Evolutionary conservation across 2,888 invertebrate species (phyloP).

Genomic region (Eristalis pertinax): DNA sequence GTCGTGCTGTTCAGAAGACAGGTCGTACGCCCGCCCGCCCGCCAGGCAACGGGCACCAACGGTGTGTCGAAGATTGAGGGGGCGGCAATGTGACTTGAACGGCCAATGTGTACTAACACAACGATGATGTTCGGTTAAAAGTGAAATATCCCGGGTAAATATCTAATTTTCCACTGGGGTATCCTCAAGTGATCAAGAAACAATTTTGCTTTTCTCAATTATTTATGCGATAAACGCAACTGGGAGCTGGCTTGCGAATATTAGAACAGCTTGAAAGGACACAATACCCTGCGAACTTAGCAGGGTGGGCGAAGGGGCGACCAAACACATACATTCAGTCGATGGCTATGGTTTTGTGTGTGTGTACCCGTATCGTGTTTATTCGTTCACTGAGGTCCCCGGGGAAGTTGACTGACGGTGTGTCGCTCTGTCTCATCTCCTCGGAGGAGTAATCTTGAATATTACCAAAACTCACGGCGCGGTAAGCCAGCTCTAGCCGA

Average conservation of each 20-base stretch:
- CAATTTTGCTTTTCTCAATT: slow-evolving; percentile 78
- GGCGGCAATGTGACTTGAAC: not conserved
- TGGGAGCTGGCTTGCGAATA: slow-evolving; percentile 62
- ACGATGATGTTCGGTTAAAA: slow-evolving; percentile 66
- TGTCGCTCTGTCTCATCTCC: slow-evolving; percentile 42
- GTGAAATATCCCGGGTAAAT: slow-evolving; percentile 71
- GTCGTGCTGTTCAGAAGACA: not conserved
- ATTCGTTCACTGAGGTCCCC: slow-evolving; percentile 24
- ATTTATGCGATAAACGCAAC: slow-evolving; percentile 74
- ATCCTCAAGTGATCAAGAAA: slow-evolving; percentile 81
- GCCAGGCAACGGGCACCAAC: no score
- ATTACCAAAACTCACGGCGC: slow-evolving; percentile 49
- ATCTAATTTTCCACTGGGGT: slow-evolving; percentile 77
- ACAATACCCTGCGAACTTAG: slow-evolving; percentile 38
- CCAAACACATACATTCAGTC: not conserved
- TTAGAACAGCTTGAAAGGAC: slow-evolving; percentile 59
- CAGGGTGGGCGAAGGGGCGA: not conserved
- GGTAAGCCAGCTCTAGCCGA: slow-evolving; percentile 33
- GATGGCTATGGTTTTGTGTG: not conserved
- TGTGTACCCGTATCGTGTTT: not conserved
- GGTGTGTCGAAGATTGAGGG: not conserved
- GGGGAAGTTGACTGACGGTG: slow-evolving; percentile 43
- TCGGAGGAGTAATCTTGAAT: slow-evolving; percentile 62
- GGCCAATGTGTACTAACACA: slow-evolving; percentile 28
- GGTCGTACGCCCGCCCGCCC: not conserved